Percentiles rank a stretch among this genome's conserved stretches.
phyloP scores from a whole-genome alignment of 2,888 invertebrate genomes.

The Auanema freiburgensis region DNA sequence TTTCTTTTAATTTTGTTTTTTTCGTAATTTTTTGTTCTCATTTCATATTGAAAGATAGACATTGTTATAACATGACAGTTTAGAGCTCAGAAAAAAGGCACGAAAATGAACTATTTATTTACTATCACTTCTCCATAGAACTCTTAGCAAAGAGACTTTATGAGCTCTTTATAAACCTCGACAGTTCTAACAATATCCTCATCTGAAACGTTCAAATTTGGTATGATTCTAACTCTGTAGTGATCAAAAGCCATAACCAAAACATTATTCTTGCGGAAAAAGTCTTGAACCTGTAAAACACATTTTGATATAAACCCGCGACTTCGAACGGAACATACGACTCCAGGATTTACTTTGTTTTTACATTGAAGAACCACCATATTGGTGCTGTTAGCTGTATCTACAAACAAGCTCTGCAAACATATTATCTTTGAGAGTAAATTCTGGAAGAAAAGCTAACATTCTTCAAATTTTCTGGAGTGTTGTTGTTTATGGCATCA shows the following conservation, averaged over 20 bases:
- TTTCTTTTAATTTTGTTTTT: too few species aligned
- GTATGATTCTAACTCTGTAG: constrained; percentile 46
- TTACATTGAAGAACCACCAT: constrained; percentile 50
- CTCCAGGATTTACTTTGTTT: constrained; percentile 31
- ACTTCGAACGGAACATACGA: constrained; percentile 18
- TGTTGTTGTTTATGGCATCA: constrained; percentile 39
- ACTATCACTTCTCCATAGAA: too few species aligned
- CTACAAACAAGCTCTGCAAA: constrained; percentile 35
- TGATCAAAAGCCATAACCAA: constrained; percentile 53
- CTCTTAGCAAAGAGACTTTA: constrained; percentile 11
- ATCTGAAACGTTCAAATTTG: constrained; percentile 45
- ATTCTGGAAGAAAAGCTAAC: constrained; percentile 7
- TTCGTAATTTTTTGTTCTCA: too few species aligned
- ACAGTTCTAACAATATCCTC: constrained; percentile 39
- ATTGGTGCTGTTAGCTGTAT: constrained; percentile 45
- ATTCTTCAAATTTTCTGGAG: constrained; percentile 30
- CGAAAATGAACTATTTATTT: too few species aligned
- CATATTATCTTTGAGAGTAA: constrained; percentile 3
- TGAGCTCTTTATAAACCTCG: constrained; percentile 29
- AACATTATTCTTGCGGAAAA: constrained; percentile 41
- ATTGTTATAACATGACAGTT: too few species aligned
- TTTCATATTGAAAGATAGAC: too few species aligned
- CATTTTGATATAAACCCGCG: neutral
- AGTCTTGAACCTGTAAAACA: constrained; percentile 29
- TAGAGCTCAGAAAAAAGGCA: too few species aligned